Evolutionary conservation across 2,797 vertebrate species (phyloP), one percentile per base, ranked within the genome.

Genomic region (Danio choprae): DNA sequence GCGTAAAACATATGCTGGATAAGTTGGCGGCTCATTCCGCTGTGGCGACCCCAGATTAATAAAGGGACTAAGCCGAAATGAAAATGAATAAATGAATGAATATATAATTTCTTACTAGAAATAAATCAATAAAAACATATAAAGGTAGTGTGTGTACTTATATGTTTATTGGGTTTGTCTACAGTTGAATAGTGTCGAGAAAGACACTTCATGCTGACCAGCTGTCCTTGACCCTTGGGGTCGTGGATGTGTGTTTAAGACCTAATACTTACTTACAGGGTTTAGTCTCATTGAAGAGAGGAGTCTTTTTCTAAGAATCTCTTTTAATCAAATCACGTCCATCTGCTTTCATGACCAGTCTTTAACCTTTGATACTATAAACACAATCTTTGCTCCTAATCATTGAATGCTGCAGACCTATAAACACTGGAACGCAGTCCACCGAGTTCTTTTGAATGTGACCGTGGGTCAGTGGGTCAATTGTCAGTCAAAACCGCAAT

Each of bases 301-400:
- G 16, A 53, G 64, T 73, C 59, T 80, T 73, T 50, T 80, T 80
- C 59, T 43, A 46, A 48, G 50, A 73, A 64, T 77, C 68, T n/a
- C 50, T 50, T 48, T 87, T 88, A 86, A 89, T 88, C 86, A 87
- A 86, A 88, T 83, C 81, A 67, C 58, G 62, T 72, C 80, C 80
- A 84, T 77, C 68, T 73, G 74, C 43, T 67, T 22, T 43, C 18
- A 50, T 40, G 22, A 64, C 48, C 40, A 56, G 44, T 58, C 16
- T 65, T 73, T 29, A 78, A 73, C 81, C 74, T 48, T 41, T 72
- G 50, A 43, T 46, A 70, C 20, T 69, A 12, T 62, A 60, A 59
- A 73, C 36, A 22, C 16, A 38, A 53, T 55, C 41, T 46, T 56
- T 62, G 50, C n/a, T 59, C 20, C 38, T 18, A 55, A 13, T 16